Evolutionary conservation across 1,140 invertebrate species (phyloP).

Genomic region (Vanessa tameamea): DNA sequence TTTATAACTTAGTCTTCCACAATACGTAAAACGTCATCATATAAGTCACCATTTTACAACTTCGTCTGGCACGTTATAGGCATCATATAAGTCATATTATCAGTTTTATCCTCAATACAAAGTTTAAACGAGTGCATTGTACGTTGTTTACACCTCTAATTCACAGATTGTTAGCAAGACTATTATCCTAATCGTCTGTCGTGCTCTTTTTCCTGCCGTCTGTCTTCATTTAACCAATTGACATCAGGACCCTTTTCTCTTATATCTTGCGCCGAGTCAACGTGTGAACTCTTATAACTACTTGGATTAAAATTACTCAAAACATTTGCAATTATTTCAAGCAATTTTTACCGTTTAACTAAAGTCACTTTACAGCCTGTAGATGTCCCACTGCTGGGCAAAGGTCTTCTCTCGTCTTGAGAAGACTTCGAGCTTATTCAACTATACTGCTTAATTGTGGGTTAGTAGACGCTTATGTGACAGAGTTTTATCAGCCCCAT

Average conservation of each 20-base stretch:
- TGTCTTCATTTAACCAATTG: constrained; percentile 32
- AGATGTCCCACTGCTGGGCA: too few relatives aligned
- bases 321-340: background rate
- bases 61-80: background rate
- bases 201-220: constrained; percentile 31
- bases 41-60: too few relatives aligned
- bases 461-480: too few relatives aligned
- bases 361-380: too few relatives aligned
- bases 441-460: too few relatives aligned
- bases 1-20: too few relatives aligned
- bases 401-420: too few relatives aligned
- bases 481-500: too few relatives aligned
- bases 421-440: too few relatives aligned
- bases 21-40: too few relatives aligned
- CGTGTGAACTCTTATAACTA: constrained; percentile 1
- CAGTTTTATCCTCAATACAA: background rate
- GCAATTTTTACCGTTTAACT: too few relatives aligned
- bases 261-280: constrained; percentile 26
- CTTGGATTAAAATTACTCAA: background rate
- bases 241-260: constrained; percentile 25
- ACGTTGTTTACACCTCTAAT: constrained; percentile 33
- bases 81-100: background rate
- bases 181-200: constrained; percentile 17
- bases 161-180: constrained; percentile 31
- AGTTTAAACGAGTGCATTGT: background rate